These are phyloP conservation scores for Nomada goodeniana DNA, from an alignment of 2,888 invertebrate species.

Conservation along the genomic window DNA sequence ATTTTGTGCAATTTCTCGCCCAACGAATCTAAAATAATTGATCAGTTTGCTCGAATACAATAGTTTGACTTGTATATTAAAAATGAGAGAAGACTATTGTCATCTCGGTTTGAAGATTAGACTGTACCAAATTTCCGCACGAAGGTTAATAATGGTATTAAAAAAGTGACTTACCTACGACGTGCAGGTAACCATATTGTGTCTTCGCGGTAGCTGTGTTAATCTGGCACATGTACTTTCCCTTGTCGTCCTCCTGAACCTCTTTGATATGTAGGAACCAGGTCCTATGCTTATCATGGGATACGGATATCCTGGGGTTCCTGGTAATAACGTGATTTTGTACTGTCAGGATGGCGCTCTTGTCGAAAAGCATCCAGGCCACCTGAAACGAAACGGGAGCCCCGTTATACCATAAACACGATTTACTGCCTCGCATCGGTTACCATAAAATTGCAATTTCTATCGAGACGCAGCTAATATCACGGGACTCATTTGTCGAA, in stretches of 20 bases:
- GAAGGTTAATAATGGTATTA: too few relatives aligned
- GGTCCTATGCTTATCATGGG: conserved; percentile 96
- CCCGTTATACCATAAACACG: conserved; percentile 50
- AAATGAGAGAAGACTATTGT: too few relatives aligned
- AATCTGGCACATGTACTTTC: conserved; percentile 97
- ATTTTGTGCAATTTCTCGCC: too few relatives aligned
- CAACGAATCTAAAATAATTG: too few relatives aligned
- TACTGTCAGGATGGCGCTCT: conserved; percentile 96
- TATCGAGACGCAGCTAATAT: conserved; percentile 34
- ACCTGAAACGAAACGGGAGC: conserved; percentile 87
- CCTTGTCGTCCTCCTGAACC: conserved; percentile 96
- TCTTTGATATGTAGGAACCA: conserved; percentile 97
- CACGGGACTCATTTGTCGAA: conserved; percentile 13
- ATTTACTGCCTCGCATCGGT: conserved; percentile 44
- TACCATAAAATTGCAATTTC: conserved; percentile 46
- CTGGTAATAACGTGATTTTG: conserved; percentile 97
- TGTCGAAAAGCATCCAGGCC: conserved; percentile 98
- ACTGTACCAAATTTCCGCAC: too few relatives aligned
- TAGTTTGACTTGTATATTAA: too few relatives aligned
- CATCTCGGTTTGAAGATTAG: too few relatives aligned
- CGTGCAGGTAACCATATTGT: conserved; percentile 95
- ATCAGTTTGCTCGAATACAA: too few relatives aligned
- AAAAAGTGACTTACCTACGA: conserved; percentile 88
- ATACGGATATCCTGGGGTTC: conserved; percentile 95
- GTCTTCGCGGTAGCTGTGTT: conserved; percentile 97